phyloP scores from a whole-genome alignment of 1,140 invertebrate species.

The Onthophagus taurus region DNA sequence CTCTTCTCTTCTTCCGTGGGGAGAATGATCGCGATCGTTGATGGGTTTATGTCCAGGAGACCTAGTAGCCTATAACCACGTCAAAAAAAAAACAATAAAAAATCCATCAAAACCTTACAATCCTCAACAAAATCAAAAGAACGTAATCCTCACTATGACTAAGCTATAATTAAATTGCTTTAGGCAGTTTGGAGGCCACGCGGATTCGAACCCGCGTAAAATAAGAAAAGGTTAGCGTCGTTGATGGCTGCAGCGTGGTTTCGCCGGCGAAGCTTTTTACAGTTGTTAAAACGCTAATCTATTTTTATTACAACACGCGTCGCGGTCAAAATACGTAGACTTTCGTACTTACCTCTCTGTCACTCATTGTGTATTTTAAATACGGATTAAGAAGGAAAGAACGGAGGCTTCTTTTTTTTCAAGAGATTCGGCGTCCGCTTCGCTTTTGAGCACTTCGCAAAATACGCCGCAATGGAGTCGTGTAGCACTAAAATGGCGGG shows the following conservation, averaged over 20 bases:
- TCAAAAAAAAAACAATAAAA: too few species aligned
- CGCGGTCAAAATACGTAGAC: slow-evolving; percentile 2
- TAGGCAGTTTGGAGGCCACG: not conserved
- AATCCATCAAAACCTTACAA: too few species aligned
- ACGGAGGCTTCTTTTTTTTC: too few species aligned
- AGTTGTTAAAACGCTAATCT: slow-evolving; percentile 4
- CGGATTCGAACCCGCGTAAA: slow-evolving; percentile 4
- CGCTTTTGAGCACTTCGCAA: not conserved
- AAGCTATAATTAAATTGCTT: not conserved
- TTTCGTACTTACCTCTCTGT: slow-evolving; percentile 22
- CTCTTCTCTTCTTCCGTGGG: slow-evolving; percentile 30
- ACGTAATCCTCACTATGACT: too few species aligned
- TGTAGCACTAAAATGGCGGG: slow-evolving; percentile 6
- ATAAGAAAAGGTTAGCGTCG: slow-evolving; percentile 7
- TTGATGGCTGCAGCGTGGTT: slow-evolving; percentile 5
- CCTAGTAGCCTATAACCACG: slow-evolving; percentile 22
- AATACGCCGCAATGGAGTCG: slow-evolving; percentile 7
- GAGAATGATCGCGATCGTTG: slow-evolving; percentile 27
- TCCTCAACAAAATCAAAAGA: too few species aligned
- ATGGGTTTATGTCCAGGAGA: slow-evolving; percentile 21
- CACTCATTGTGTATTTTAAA: slow-evolving; percentile 19
- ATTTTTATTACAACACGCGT: slow-evolving; percentile 8
- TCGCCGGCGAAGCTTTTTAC: slow-evolving; percentile 11
- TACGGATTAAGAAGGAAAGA: slow-evolving; percentile 3
- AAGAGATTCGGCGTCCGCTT: not conserved